phyloP scores from a whole-genome alignment of 2,797 vertebrate genomes.

The Babyrousa celebensis region DNA sequence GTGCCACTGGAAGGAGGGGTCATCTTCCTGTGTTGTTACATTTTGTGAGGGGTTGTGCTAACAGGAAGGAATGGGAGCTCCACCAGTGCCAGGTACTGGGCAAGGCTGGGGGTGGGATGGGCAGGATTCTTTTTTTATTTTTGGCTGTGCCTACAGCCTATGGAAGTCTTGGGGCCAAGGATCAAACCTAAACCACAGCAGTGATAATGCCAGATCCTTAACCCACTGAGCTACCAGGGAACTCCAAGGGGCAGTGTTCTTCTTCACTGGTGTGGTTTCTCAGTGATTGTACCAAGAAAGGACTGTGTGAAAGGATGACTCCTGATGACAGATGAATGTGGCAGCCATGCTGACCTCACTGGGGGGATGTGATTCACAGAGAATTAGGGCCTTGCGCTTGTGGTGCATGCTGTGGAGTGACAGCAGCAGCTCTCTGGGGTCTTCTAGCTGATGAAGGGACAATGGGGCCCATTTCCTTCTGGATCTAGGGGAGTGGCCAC shows the following conservation, averaged over 20 bases:
- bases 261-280: neutral
- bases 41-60: neutral
- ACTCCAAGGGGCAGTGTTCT: neutral
- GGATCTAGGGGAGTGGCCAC: neutral
- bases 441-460: neutral
- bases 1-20: fast-evolving
- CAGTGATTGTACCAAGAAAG: neutral
- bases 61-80: neutral
- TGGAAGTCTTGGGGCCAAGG: no score
- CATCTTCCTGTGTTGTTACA: no score
- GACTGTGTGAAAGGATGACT: neutral
- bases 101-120: fast-evolving
- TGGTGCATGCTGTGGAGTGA: neutral
- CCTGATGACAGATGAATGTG: neutral
- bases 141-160: no score
- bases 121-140: no score
- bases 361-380: neutral
- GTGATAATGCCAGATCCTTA: no score
- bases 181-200: no score
- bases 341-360: neutral
- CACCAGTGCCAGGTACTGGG: neutral
- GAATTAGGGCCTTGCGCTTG: fast-evolving
- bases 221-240: no score
- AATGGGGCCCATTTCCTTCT: neutral
- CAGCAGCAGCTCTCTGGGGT: neutral